phyloP scores from a whole-genome alignment of 2,113 vertebrate species.

The Strix aluco region DNA sequence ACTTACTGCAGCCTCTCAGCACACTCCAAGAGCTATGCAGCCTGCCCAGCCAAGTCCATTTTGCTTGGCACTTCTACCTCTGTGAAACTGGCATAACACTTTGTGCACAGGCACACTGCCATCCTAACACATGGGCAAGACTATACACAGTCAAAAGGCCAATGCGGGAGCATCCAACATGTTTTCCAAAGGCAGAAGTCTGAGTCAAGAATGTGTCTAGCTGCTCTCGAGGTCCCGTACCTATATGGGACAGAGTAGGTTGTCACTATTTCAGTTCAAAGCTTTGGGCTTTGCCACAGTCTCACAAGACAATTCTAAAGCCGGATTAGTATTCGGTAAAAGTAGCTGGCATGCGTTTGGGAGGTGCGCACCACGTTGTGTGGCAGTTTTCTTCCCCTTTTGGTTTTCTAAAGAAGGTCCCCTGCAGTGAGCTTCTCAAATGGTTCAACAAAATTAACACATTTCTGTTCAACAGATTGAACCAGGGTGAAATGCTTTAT shows the following conservation, averaged over 20 bases:
- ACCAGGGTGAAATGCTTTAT: neutral
- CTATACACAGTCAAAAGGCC: constrained; percentile 32
- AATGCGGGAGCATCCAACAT: neutral
- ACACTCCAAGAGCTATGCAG: neutral
- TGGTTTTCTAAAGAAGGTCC: neutral
- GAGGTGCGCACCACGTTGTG: neutral
- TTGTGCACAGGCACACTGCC: constrained; percentile 50
- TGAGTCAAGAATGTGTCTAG: constrained; percentile 23
- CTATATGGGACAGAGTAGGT: neutral
- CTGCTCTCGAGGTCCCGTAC: neutral
- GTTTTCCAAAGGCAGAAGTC: constrained; percentile 30
- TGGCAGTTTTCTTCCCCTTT: neutral
- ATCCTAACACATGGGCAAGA: constrained; percentile 59
- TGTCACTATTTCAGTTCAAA: neutral
- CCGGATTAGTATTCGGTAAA: neutral
- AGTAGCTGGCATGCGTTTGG: neutral
- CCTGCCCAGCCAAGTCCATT: constrained; percentile 64
- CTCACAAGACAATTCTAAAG: neutral
- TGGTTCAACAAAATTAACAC: neutral
- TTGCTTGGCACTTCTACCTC: constrained; percentile 60
- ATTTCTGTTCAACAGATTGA: neutral
- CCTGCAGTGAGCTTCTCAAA: neutral
- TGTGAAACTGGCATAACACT: constrained; percentile 59
- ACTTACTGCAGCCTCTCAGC: constrained; percentile 25
- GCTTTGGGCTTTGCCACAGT: neutral